Evolutionary conservation across 2,797 vertebrate species (phyloP).

Genomic region (Phoeniculus purpureus): DNA sequence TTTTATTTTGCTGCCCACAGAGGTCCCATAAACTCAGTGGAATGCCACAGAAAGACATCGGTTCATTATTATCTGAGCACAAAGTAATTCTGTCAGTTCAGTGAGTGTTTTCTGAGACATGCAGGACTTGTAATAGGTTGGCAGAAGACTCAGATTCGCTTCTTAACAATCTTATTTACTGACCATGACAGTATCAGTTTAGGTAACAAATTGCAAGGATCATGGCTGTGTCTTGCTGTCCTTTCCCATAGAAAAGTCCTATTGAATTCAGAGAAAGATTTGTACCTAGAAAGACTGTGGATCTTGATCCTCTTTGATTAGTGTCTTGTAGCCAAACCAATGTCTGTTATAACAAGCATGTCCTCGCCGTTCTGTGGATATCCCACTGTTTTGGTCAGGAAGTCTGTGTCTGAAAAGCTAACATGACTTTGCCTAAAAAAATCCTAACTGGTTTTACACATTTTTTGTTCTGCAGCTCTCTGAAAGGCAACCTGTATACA

Average conservation of each 20-base stretch:
- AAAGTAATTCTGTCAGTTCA: constrained; percentile 32
- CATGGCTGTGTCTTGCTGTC: neutral
- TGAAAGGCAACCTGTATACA: accelerated
- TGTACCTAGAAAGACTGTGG: neutral
- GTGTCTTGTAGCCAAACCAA: neutral
- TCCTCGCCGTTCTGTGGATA: neutral
- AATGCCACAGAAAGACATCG: neutral
- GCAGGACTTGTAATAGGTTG: constrained; percentile 36
- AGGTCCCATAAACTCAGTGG: constrained; percentile 33
- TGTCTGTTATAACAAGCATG: neutral
- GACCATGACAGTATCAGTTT: constrained; percentile 19
- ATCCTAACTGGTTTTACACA: neutral
- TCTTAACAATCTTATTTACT: constrained; percentile 22
- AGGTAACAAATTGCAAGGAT: neutral
- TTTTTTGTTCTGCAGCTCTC: neutral
- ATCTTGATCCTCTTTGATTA: neutral
- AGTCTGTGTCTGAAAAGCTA: neutral
- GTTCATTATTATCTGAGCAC: constrained; percentile 13
- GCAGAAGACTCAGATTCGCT: constrained; percentile 25
- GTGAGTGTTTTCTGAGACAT: constrained; percentile 26
- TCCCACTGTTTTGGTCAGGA: neutral
- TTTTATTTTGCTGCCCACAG: constrained; percentile 14
- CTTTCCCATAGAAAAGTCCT: neutral
- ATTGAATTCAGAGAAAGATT: neutral
- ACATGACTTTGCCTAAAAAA: neutral